A percentile compares a stretch with the other conserved stretches of the same genome.
These are phyloP conservation scores for Tetramorium parvispinum DNA, from an alignment of 1,140 invertebrate species.

Conservation along the genomic window DNA sequence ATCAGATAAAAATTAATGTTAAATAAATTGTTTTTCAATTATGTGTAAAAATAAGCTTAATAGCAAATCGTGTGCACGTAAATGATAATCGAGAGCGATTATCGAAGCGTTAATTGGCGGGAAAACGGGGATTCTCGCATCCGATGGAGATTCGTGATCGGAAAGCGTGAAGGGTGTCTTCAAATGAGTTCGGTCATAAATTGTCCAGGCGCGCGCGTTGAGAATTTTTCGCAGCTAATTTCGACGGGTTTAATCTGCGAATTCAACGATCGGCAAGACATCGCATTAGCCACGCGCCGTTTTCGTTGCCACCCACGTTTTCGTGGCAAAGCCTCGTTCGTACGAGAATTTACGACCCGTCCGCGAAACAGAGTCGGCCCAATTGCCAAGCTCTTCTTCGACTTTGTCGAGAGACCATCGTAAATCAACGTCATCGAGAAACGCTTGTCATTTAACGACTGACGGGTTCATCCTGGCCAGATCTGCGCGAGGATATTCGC, in stretches of 20 bases:
- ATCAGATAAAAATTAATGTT: not conserved
- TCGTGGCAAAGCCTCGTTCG: not conserved
- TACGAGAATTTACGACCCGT: slow-evolving; percentile 44
- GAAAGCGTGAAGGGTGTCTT: slow-evolving; percentile 22
- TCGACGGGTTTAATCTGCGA: slow-evolving; percentile 7
- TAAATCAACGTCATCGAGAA: slow-evolving; percentile 47
- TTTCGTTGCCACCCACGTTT: slow-evolving; percentile 14
- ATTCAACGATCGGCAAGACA: not conserved
- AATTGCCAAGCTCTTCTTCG: slow-evolving; percentile 23
- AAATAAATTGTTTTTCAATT: not conserved
- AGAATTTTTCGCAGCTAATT: slow-evolving; percentile 44
- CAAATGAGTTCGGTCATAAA: slow-evolving; percentile 17
- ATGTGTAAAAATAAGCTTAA: not conserved
- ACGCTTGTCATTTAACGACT: slow-evolving; percentile 47
- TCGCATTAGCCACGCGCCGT: not conserved
- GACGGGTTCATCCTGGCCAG: slow-evolving; percentile 43
- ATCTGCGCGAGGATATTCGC: not conserved
- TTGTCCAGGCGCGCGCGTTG: not conserved
- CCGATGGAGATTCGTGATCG: slow-evolving; percentile 8
- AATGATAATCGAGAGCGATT: slow-evolving; percentile 32
- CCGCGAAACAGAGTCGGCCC: not conserved
- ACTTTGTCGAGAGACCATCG: slow-evolving; percentile 39
- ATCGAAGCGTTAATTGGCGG: not conserved
- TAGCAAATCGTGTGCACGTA: not conserved
- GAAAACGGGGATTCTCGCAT: not conserved